Conservation (phyloP, 2,888 invertebrate species). For the Macrophya alboannulata region DNA sequence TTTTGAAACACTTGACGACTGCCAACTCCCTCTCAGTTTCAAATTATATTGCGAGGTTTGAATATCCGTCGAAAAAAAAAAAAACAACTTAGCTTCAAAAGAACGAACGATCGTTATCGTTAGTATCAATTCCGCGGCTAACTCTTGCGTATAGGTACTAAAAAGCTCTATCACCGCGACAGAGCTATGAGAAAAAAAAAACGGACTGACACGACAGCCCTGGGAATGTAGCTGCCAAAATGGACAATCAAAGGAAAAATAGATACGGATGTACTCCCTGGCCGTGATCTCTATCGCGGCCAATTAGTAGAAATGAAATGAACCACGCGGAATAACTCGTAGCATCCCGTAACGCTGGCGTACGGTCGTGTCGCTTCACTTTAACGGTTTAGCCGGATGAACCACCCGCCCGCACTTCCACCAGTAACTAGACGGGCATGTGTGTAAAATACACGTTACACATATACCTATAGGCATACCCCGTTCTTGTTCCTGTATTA, state of each 20-base stretch:
- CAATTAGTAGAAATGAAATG: slow-evolving; percentile 78
- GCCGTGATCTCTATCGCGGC: slow-evolving; percentile 68
- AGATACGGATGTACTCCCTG: slow-evolving; percentile 33
- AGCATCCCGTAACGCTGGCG: slow-evolving; percentile 64
- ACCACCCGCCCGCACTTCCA: slow-evolving; percentile 8
- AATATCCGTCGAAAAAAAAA: background rate
- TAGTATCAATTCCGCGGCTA: background rate
- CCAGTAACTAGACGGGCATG: background rate
- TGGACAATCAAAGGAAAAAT: slow-evolving; percentile 26
- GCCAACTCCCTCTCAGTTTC: background rate
- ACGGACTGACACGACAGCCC: background rate
- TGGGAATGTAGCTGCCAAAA: slow-evolving; percentile 26
- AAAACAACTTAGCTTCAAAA: background rate
- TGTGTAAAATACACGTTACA: background rate
- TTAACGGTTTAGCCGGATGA: slow-evolving; percentile 45
- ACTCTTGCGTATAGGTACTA: background rate
- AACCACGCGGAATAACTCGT: slow-evolving; percentile 73
- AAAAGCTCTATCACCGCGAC: background rate
- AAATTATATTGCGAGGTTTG: background rate
- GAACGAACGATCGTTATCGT: background rate
- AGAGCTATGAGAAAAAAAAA: background rate
- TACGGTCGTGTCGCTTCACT: slow-evolving; percentile 43
- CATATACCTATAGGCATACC: background rate
- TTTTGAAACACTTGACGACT: background rate
- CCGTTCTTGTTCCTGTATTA: slow-evolving; percentile 11